Conservation (phyloP, 2,113 vertebrate species). For the Alligator sinensis region DNA sequence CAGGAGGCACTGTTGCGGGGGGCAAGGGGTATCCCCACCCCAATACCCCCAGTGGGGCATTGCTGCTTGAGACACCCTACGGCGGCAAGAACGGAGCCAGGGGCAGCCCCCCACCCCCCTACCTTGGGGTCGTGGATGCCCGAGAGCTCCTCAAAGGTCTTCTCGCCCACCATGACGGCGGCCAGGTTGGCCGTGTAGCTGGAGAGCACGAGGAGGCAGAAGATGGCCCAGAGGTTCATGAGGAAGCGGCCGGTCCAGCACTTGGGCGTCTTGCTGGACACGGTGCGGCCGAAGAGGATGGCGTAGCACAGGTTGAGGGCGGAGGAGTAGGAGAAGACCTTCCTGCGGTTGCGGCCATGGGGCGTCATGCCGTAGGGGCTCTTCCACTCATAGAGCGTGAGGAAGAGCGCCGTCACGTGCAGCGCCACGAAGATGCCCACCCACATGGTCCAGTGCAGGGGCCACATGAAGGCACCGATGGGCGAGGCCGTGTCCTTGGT, state of each 20-base stretch:
- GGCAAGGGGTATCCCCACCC: neutral
- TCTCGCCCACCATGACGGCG: slow-evolving; percentile 97
- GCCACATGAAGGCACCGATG: slow-evolving; percentile 97
- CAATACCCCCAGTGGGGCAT: too few species aligned
- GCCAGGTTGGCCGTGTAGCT: slow-evolving; percentile 98
- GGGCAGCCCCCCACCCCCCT: neutral
- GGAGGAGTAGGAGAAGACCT: slow-evolving; percentile 96
- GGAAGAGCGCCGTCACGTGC: slow-evolving; percentile 93
- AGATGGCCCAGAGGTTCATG: slow-evolving; percentile 99
- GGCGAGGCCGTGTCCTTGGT: slow-evolving; percentile 91
- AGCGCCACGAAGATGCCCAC: slow-evolving; percentile 94
- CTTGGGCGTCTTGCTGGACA: slow-evolving; percentile 96
- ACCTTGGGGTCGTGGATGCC: slow-evolving; percentile 98
- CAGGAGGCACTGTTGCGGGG: too few species aligned
- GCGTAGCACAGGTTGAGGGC: slow-evolving; percentile 98
- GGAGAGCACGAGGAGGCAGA: slow-evolving; percentile 97
- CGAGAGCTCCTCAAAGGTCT: slow-evolving; percentile 93
- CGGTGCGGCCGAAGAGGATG: slow-evolving; percentile 94
- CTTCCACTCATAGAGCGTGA: slow-evolving; percentile 97
- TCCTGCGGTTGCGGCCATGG: slow-evolving; percentile 89
- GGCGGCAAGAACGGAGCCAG: accelerated
- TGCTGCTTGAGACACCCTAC: too few species aligned
- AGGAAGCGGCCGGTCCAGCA: slow-evolving; percentile 95
- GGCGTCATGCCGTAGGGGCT: slow-evolving; percentile 97
- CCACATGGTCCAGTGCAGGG: slow-evolving; percentile 98